Percentiles rank a stretch among this genome's conserved stretches.
Conservation (phyloP, 2,888 invertebrate genomes). For the Spicauda simplicius region DNA sequence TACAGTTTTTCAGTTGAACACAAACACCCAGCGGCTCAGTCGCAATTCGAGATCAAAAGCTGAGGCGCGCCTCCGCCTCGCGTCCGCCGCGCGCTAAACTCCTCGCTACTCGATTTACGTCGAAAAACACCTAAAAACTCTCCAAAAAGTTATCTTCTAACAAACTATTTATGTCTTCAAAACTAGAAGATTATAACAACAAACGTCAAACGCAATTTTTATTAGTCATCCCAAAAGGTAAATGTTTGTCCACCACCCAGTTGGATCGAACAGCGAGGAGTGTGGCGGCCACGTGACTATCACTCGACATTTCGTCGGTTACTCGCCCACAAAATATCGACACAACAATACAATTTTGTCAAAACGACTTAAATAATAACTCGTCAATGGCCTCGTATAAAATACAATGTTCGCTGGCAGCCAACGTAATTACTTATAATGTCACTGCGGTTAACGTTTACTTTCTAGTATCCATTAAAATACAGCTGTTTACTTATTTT, state of each 20-base stretch:
- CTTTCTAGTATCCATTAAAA: conserved; percentile 3
- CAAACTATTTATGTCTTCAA: not conserved
- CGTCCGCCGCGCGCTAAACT: not conserved
- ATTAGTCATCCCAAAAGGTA: not conserved
- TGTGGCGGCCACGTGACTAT: not conserved
- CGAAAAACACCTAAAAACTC: not conserved
- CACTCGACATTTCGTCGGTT: not conserved
- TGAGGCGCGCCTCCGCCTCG: conserved; percentile 48
- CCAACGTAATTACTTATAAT: conserved; percentile 25
- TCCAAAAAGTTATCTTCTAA: not conserved
- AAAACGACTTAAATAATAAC: conserved; percentile 50
- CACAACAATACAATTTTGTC: conserved; percentile 36
- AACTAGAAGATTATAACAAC: not conserved
- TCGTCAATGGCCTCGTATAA: conserved; percentile 55
- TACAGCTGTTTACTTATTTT: conserved; percentile 3
- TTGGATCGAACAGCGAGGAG: not conserved
- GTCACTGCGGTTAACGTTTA: conserved; percentile 9
- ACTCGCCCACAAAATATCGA: conserved; percentile 10
- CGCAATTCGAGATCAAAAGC: conserved; percentile 75
- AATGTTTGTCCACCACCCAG: not conserved
- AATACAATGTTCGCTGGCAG: conserved; percentile 37
- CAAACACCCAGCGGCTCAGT: conserved; percentile 52
- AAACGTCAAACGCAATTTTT: not conserved
- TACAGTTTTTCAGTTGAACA: conserved; percentile 40
- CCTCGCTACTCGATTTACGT: not conserved